Base-by-base conservation (phyloP, 1,140 invertebrate genomes). In the Chrysomallon squamiferum region DNA sequence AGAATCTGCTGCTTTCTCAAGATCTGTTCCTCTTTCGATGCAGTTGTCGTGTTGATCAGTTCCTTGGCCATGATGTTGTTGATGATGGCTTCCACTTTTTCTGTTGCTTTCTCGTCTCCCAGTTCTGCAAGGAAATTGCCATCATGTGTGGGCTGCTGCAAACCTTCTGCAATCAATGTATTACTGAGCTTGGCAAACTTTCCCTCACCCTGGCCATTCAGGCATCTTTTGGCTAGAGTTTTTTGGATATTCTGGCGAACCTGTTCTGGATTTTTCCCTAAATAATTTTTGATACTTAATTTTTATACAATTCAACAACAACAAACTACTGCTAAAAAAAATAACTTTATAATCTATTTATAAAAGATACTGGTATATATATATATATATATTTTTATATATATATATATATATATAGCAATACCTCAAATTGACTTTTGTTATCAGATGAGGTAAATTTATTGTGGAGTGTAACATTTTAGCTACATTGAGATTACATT, bases 1-100 rank as follows among this genome's bases (percentile, higher is more conserved):
- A 93, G 86, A 75, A 93, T 92, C 78, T 92, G 90, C 83, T 92
- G 91, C 73, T 92, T 92, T 67, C 91, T 88, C 20, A 90, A 81
- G 52, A 90, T 90, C 71, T 92, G 90, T 60, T 92, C 91, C 71
- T 91, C 90, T 68, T 86, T 83, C 49, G 83, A 82, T 57, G 78
- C 73, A 67, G 83, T 62, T 45, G 79, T 78, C 66, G 82, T 76
- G 35, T 69, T 45, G 59, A 80, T 68, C 45, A 85, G 76, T 33
- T 84, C 82, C 68, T 84, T 82, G 41, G 76, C 77, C 79, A 86
- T 83, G 73, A 86, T 86, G 49, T 76, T 82, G 65, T 80, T 84
- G 52, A 87, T 86, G 60, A 85, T 84, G 13, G 75, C 71, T 69
- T 85, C 84, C 61, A 86, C 71, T 49, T 79, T 73, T 57, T 86